Conservation (phyloP, 2,113 vertebrate genomes). For the Boulengeromyrus knoepffleri region DNA sequence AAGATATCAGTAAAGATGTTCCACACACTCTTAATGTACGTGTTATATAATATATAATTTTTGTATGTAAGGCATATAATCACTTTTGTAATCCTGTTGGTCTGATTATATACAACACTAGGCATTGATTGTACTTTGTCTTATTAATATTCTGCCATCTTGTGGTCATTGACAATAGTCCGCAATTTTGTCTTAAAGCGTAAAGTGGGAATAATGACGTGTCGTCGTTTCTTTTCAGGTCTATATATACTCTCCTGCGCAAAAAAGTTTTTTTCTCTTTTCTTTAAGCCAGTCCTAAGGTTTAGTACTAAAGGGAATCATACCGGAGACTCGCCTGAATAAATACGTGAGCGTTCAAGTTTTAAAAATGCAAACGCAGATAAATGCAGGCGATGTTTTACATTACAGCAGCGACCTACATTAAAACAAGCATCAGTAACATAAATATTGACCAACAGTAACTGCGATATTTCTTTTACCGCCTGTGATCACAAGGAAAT, state of each 20-base stretch:
- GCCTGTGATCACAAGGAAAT: not conserved
- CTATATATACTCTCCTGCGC: not conserved
- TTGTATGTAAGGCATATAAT: not conserved
- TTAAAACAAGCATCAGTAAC: not conserved
- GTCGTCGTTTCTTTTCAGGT: not conserved
- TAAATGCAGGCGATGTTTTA: not conserved
- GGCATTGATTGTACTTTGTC: not conserved
- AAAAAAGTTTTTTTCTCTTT: not conserved
- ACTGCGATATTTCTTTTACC: not conserved
- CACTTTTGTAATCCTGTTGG: not conserved
- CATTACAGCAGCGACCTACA: not conserved
- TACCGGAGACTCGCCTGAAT: not conserved
- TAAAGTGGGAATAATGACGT: not conserved
- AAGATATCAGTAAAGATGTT: not conserved
- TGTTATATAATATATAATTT: not conserved
- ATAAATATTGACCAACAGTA: not conserved
- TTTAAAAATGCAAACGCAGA: not conserved
- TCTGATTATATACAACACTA: not conserved
- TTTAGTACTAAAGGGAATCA: not conserved
- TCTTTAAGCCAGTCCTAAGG: not conserved
- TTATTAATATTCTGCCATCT: not conserved
- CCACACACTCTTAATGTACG: not conserved
- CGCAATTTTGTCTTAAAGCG: not conserved
- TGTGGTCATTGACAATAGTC: not conserved
- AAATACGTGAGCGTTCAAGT: not conserved